Evolutionary conservation across 1,140 invertebrate species (phyloP), one percentile per base, ranked within the genome.

Genomic region (Maconellicoccus hirsutus): DNA sequence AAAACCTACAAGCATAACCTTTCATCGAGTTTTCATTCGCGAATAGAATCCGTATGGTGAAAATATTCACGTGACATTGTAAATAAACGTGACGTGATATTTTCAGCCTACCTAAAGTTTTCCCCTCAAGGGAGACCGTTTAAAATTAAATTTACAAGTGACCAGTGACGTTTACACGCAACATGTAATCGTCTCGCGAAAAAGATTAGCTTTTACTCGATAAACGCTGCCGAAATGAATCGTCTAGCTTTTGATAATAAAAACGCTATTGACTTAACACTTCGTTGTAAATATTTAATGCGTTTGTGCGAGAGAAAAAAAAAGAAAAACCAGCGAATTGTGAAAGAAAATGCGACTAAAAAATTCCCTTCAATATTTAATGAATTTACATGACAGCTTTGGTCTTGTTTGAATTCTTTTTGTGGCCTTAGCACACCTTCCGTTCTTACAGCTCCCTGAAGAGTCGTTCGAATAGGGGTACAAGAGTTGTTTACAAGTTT

Each of bases 381-480:
- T 52, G 42, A 52, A 52, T 52, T 52, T 52, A 52, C n/a, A 52
- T 52, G 42, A 52, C 42, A 52, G 42, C 42, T 52, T 52, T 52
- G 42, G 42, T 52, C 42, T 52, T 52, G 42, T 52, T 52, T 52
- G 42, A 52, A 52, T 52, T 52, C 42, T 16, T 19, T 19, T 19
- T 52, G 12, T 52, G 42, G n/a, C 42, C 42, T 52, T 52, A 14
- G 12, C 42, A 16, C 3, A 16, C 42, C 42, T 19, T 52, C 2
- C 42, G 42, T 19, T 19, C n/a, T 16, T 52, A 52, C 42, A 19
- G n/a, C 42, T 52, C 42, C 42, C 42, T 16, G 42, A 52, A 52
- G 42, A 52, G 42, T 52, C 42, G 42, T 52, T 52, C 42, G n/a
- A 52, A 52, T 16, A 52, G n/a, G 42, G 42, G 42, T 52, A 14